Evolutionary conservation across 2,888 invertebrate species (phyloP).

Genomic region (Hemithea aestivaria): DNA sequence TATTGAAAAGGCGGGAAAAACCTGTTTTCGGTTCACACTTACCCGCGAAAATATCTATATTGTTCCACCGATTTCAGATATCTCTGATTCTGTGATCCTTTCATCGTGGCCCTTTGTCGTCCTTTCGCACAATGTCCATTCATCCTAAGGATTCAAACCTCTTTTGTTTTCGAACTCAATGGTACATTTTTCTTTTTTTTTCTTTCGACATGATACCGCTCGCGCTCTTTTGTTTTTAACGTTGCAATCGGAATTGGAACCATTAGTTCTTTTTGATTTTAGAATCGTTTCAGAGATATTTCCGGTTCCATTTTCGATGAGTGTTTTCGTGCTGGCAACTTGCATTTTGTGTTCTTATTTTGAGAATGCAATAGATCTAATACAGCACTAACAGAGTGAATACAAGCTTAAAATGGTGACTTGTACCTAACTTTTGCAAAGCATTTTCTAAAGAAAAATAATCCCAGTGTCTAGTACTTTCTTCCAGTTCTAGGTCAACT

Average conservation of each 20-base stretch:
- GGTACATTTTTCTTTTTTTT: constrained; percentile 38
- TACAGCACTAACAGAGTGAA: too few species aligned
- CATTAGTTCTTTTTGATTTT: constrained; percentile 21
- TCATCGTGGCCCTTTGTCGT: constrained; percentile 40
- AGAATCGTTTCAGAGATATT: constrained; percentile 1
- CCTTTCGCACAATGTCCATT: constrained; percentile 46
- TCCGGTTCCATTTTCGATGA: too few species aligned
- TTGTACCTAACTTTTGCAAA: too few species aligned
- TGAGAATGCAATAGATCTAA: too few species aligned
- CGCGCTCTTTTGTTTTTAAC: neutral
- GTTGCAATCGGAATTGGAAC: constrained; percentile 38
- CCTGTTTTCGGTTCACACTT: constrained; percentile 17
- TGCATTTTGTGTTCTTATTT: neutral
- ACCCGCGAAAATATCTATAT: constrained; percentile 39
- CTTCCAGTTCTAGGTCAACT: too few species aligned
- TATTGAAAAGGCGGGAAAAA: constrained; percentile 18
- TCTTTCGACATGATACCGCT: constrained; percentile 36
- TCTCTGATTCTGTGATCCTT: constrained; percentile 33
- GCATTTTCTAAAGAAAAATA: too few species aligned
- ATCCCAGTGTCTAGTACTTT: too few species aligned
- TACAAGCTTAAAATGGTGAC: too few species aligned
- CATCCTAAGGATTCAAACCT: constrained; percentile 40
- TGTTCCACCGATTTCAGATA: constrained; percentile 47
- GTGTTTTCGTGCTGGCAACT: neutral
- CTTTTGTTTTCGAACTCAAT: constrained; percentile 52